phyloP scores from a whole-genome alignment of 1,140 invertebrate genomes.

The Ooceraea biroi region DNA sequence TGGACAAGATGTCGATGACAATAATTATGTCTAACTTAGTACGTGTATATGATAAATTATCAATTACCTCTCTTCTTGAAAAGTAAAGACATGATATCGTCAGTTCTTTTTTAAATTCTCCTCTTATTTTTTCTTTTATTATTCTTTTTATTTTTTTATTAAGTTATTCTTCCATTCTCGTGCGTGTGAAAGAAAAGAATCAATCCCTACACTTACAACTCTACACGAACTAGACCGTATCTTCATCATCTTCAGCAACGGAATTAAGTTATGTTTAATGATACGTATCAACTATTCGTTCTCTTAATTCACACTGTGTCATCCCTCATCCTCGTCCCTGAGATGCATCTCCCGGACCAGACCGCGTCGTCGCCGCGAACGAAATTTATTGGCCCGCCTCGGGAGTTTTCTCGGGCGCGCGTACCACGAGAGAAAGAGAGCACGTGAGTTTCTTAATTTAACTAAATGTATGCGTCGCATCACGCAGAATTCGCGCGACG shows the following conservation, averaged over 20 bases:
- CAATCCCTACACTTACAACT: too few species aligned
- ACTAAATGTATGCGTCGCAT: slow-evolving; percentile 60
- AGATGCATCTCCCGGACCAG: neutral
- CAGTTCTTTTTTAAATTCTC: neutral
- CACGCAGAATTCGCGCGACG: slow-evolving; percentile 45
- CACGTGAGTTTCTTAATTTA: slow-evolving; percentile 54
- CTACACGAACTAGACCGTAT: neutral
- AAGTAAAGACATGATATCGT: neutral
- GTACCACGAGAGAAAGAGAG: neutral
- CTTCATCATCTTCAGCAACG: too few species aligned
- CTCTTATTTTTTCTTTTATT: neutral
- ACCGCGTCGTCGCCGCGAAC: neutral
- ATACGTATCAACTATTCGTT: neutral
- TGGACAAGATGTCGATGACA: neutral
- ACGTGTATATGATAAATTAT: neutral
- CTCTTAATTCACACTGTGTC: neutral
- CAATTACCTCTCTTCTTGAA: neutral
- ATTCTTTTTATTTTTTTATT: neutral
- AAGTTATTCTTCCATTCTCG: neutral
- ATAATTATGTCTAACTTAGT: neutral
- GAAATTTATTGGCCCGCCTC: slow-evolving; percentile 59
- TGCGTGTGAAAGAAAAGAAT: too few species aligned
- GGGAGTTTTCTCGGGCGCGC: slow-evolving; percentile 61
- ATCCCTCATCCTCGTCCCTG: neutral
- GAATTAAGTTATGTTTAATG: neutral